These are phyloP conservation scores for Plebejus anna DNA, from an alignment of 2,888 invertebrate genomes.

Conservation along the genomic window DNA sequence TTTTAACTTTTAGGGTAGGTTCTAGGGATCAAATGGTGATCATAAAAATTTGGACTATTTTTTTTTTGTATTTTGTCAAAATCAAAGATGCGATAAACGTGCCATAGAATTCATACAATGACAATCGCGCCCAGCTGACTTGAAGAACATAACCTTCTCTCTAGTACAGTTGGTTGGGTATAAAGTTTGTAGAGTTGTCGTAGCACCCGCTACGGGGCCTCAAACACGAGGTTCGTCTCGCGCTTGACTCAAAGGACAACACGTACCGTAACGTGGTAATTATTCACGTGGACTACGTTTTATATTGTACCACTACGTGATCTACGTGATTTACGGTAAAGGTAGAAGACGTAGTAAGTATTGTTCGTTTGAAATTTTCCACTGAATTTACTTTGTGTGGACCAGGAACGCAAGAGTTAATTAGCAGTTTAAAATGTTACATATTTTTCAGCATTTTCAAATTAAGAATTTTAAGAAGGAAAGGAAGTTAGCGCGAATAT, in stretches of 20 bases:
- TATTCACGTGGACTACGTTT: conserved; percentile 14
- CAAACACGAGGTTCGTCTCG: background rate
- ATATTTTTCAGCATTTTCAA: background rate
- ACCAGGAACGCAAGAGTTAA: background rate
- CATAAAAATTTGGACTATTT: background rate
- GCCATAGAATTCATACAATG: background rate
- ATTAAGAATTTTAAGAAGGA: background rate
- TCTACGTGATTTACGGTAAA: background rate
- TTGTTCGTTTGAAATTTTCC: background rate
- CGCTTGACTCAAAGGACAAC: background rate
- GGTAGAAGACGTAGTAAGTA: background rate
- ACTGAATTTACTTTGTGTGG: background rate
- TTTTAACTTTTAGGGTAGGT: background rate
- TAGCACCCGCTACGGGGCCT: background rate
- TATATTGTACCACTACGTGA: conserved; percentile 15
- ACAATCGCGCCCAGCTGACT: too few species aligned
- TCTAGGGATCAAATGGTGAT: background rate
- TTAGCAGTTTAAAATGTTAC: background rate
- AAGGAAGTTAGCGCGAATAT: background rate
- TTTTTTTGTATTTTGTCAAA: too few species aligned
- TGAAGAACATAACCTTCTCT: too few species aligned
- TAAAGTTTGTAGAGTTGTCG: background rate
- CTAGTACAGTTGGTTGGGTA: background rate
- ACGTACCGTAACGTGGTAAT: conserved; percentile 8
- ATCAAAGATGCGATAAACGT: background rate